Base-by-base conservation (phyloP, 2,113 vertebrate genomes). In the Xiphophorus couchianus region DNA sequence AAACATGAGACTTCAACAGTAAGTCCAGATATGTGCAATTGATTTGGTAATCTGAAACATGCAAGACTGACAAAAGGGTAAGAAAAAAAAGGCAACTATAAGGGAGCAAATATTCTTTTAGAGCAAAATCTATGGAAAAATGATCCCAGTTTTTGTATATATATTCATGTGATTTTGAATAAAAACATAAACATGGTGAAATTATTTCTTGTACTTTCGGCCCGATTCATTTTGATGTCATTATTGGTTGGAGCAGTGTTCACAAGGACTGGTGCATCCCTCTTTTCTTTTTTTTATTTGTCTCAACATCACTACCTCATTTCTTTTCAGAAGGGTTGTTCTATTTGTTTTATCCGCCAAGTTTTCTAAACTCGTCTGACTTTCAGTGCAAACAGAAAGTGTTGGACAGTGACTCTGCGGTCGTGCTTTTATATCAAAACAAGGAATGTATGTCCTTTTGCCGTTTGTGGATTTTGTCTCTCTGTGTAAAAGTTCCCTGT, bases 291-390 rank as follows among this genome's bases (percentile, higher is more conserved):
- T 92, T 73, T 79, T 84, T n/a, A n/a, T n/a, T 85, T 80, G 83
- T 85, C 88, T 86, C 88, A 93, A 92, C 91, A 87, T 80, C 92
- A 87, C 94, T 95, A 95, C 94, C 94, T 95, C 94, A 92, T 92
- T 93, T 91, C 71, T 88, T 92, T 90, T 90, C 87, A 90, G 85
- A 82, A 88, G 4, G 22, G 61, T 91, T 85, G 78, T 86, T 90
- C 81, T 73, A 74, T 74, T 81, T 87, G 71, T 87, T 81, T 83
- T 62, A 77, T 3, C 83, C 83, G 44, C 74, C 69, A 37, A 31
- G 77, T 68, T 86, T 89, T 85, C 82, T 84, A 65, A 84, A 68
- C 67, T 74, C 62, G 71, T 86, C 76, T 76, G 64, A 80, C 80
- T 88, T 83, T 69, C 71, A 82, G 74, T 58, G 69, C 81, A 81